Evolutionary conservation across 2,797 vertebrate species (phyloP).

Genomic region (Liparis tanakae): DNA sequence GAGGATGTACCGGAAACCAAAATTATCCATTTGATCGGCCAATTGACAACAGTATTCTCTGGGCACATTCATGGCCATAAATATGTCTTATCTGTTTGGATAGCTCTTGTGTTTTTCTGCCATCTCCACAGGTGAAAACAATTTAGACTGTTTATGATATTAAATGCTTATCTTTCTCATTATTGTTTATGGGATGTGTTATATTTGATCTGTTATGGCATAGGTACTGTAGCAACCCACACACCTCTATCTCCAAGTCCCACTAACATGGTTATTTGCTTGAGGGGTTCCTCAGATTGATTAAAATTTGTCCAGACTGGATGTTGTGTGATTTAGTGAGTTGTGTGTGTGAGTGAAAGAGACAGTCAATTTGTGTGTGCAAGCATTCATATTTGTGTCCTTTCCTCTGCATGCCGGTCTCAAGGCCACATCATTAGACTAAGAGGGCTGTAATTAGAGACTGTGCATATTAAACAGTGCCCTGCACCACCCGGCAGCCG

Average conservation of each 20-base stretch:
- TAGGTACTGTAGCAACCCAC: conserved; percentile 37
- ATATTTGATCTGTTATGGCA: conserved; percentile 29
- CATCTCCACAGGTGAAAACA: conserved; percentile 9
- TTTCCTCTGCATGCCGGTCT: conserved; percentile 63
- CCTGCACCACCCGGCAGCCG: conserved; percentile 62
- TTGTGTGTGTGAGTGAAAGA: conserved; percentile 10
- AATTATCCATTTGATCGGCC: conserved; percentile 33
- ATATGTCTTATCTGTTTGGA: conserved; percentile 1
- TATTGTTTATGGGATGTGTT: background rate
- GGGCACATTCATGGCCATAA: conserved; percentile 10
- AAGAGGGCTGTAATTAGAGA: conserved; percentile 80
- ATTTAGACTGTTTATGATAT: background rate
- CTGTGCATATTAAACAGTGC: conserved; percentile 82
- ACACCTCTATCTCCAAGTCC: conserved; percentile 35
- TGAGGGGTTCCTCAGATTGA: conserved; percentile 28
- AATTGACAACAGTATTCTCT: conserved; percentile 31
- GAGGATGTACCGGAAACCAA: conserved; percentile 17
- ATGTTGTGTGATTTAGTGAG: conserved; percentile 25
- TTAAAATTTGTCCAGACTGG: conserved; percentile 35
- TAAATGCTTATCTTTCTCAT: background rate
- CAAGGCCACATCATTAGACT: conserved; percentile 81
- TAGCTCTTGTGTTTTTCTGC: background rate
- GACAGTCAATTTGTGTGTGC: conserved; percentile 9
- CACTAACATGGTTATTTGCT: conserved; percentile 35
- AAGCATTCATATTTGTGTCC: conserved; percentile 45